Conservation (phyloP, 2,888 invertebrate genomes). For the Hypsopygia costalis region DNA sequence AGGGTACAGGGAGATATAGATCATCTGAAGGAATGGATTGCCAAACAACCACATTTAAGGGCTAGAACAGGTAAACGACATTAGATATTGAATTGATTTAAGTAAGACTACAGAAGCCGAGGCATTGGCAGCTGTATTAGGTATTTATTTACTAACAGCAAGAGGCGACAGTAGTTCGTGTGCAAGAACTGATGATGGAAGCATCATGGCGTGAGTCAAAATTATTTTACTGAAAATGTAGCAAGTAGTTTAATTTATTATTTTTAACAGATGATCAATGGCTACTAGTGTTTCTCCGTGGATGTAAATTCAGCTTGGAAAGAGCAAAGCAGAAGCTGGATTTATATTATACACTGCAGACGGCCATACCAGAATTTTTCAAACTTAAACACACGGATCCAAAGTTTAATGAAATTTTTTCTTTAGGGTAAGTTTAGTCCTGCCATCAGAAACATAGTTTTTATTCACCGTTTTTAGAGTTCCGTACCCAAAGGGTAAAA, state of each 20-base stretch:
- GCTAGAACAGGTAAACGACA: constrained; percentile 54
- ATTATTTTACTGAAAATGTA: no score
- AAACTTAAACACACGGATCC: constrained; percentile 21
- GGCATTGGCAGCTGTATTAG: no score
- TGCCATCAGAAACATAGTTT: no score
- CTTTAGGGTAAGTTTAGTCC: not conserved
- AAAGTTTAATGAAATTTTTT: constrained; percentile 21
- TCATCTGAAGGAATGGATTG: constrained; percentile 75
- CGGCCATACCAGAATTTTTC: constrained; percentile 71
- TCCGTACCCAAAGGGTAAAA: no score
- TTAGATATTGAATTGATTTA: not conserved
- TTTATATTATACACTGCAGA: constrained; percentile 74
- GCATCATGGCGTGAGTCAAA: no score
- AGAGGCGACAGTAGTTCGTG: no score
- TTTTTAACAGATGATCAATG: constrained; percentile 77
- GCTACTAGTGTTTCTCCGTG: constrained; percentile 80
- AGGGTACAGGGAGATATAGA: constrained; percentile 64
- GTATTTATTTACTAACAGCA: no score
- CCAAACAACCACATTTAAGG: constrained; percentile 74
- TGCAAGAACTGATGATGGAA: no score
- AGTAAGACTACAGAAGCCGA: no score
- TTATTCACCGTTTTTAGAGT: no score
- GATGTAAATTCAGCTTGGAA: constrained; percentile 82
- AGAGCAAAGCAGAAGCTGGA: constrained; percentile 81
- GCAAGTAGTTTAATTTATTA: no score